These are phyloP conservation scores for Heliconius congener DNA, from an alignment of 1,140 invertebrate species.

Conservation along the genomic window DNA sequence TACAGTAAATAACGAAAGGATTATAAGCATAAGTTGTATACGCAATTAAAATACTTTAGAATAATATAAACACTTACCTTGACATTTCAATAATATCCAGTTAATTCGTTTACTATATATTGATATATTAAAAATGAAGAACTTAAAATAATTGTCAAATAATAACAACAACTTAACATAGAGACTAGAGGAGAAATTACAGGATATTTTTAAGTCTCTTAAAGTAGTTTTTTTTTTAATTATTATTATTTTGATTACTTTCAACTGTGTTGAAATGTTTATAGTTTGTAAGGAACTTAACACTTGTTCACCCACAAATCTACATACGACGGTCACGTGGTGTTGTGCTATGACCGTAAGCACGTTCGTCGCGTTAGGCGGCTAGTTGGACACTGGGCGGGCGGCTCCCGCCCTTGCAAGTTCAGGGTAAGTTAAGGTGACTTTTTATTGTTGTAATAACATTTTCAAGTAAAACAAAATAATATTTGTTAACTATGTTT, in stretches of 20 bases:
- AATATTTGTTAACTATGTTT: background rate
- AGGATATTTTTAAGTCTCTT: background rate
- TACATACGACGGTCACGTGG: constrained; percentile 35
- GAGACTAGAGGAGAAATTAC: background rate
- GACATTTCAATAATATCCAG: background rate
- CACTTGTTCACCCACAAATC: constrained; percentile 23
- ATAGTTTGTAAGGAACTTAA: background rate
- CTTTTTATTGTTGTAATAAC: constrained; percentile 27
- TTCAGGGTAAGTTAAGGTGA: constrained; percentile 61
- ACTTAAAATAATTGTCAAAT: background rate
- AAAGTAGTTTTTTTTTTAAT: background rate
- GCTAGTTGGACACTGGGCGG: constrained; percentile 69
- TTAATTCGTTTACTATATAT: background rate
- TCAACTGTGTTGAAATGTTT: background rate
- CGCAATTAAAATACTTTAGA: background rate
- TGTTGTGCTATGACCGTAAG: constrained; percentile 1
- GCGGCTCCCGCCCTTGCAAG: constrained; percentile 71
- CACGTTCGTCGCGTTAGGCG: constrained; percentile 57
- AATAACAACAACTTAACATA: background rate
- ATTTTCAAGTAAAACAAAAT: background rate
- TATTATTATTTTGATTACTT: background rate
- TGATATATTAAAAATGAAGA: background rate
- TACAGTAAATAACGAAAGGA: background rate
- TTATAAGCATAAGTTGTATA: background rate
- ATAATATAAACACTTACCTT: background rate